Percentiles rank a stretch among this genome's conserved stretches.
Conservation (phyloP, 2,797 vertebrate genomes). For the Danionella dracula region DNA sequence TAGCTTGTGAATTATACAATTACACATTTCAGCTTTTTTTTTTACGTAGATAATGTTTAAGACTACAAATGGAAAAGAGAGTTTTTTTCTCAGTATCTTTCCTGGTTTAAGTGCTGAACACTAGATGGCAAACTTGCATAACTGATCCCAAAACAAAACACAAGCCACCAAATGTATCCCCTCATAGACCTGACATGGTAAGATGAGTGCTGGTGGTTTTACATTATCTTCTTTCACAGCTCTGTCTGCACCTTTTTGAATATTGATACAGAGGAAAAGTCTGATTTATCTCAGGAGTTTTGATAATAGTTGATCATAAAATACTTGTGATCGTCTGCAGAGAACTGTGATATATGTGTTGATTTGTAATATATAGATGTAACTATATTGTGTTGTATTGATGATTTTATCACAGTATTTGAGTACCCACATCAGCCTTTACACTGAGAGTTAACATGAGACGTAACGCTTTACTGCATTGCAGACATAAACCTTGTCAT, state of each 20-base stretch:
- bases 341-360: not conserved
- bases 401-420: too few species aligned
- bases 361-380: conserved; percentile 4
- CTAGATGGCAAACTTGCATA: conserved; percentile 43
- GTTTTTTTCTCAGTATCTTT: not conserved
- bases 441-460: not conserved
- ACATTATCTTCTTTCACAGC: not conserved
- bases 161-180: conserved; percentile 19
- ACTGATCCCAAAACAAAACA: conserved; percentile 10
- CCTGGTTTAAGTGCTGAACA: not conserved
- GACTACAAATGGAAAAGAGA: not conserved
- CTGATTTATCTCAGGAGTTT: not conserved
- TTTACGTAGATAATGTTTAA: not conserved
- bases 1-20: conserved; percentile 3
- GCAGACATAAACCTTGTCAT: not conserved
- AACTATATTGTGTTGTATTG: too few species aligned
- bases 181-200: too few species aligned
- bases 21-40: conserved; percentile 12
- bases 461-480: not conserved
- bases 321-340: not conserved
- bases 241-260: not conserved
- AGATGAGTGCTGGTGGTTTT: too few species aligned
- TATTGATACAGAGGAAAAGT: not conserved
- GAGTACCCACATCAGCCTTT: not conserved
- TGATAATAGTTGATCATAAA: not conserved